phyloP scores from a whole-genome alignment of 35 echinoderm and acorn worm genomes.

The Apostichopus parvimensis region DNA sequence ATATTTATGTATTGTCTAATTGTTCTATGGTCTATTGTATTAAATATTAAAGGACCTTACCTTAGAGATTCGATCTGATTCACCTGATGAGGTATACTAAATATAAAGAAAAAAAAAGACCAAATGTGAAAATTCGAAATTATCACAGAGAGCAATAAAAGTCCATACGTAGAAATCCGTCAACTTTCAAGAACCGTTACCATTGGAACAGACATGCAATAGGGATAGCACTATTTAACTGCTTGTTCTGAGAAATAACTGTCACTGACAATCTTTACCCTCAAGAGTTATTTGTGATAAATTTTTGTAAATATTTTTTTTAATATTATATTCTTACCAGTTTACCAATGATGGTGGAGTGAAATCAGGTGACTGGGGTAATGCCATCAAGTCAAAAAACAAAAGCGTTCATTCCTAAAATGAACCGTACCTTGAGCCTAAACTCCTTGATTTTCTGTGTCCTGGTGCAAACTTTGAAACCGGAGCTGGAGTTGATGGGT shows the following conservation, averaged over 20 bases:
- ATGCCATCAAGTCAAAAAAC: neutral
- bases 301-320: no score
- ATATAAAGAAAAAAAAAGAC: constrained; percentile 21
- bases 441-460: constrained; percentile 91
- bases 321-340: no score
- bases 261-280: no score
- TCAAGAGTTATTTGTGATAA: no score
- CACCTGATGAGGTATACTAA: constrained; percentile 44
- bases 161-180: no score
- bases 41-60: neutral
- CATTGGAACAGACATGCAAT: no score
- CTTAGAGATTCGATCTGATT: constrained; percentile 48
- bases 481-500: constrained; percentile 76
- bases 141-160: no score
- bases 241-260: no score
- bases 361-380: neutral
- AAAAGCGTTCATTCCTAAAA: neutral
- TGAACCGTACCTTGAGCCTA: constrained; percentile 92
- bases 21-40: no score
- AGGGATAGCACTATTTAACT: no score
- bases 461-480: constrained; percentile 89
- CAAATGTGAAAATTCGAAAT: neutral
- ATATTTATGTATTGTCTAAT: no score
- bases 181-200: no score
- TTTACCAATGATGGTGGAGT: neutral